Percentiles rank a stretch among this genome's conserved stretches.
Evolutionary conservation across 2,113 vertebrate species (phyloP).

Genomic region (Anoplopoma fimbria): DNA sequence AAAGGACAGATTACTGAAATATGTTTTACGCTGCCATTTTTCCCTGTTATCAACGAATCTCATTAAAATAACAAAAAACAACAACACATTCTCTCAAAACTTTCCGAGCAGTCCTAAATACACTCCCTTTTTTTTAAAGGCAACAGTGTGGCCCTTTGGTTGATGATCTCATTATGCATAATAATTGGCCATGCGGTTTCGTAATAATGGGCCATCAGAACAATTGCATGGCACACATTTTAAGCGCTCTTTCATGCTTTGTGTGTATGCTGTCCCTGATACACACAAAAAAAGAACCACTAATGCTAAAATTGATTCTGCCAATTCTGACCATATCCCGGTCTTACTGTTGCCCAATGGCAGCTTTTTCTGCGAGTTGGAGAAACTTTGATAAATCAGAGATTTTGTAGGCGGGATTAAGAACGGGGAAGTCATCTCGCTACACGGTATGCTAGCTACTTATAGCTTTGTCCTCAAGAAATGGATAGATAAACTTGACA

Average conservation of each 20-base stretch:
- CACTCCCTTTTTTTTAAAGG: background rate
- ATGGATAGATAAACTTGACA: background rate
- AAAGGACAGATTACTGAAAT: background rate
- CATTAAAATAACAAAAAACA: background rate
- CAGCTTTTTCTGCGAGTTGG: too few relatives aligned
- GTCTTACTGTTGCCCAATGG: background rate
- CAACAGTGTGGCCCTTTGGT: background rate
- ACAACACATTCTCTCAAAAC: background rate
- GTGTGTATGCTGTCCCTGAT: too few relatives aligned
- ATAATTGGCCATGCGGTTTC: background rate
- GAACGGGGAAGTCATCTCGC: too few relatives aligned
- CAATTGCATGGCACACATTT: too few relatives aligned
- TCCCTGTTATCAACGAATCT: background rate
- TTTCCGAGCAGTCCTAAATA: background rate
- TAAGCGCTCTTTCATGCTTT: too few relatives aligned
- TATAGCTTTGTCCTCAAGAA: background rate
- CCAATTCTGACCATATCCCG: background rate
- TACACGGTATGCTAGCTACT: background rate
- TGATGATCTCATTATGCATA: background rate
- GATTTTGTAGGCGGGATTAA: too few relatives aligned
- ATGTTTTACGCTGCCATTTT: background rate
- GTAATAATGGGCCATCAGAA: too few relatives aligned
- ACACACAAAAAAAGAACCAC: background rate
- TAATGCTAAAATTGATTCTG: too few relatives aligned
- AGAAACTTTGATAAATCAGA: too few relatives aligned